Base-by-base conservation (phyloP, 1,140 invertebrate species). In the Lycorma delicatula region DNA sequence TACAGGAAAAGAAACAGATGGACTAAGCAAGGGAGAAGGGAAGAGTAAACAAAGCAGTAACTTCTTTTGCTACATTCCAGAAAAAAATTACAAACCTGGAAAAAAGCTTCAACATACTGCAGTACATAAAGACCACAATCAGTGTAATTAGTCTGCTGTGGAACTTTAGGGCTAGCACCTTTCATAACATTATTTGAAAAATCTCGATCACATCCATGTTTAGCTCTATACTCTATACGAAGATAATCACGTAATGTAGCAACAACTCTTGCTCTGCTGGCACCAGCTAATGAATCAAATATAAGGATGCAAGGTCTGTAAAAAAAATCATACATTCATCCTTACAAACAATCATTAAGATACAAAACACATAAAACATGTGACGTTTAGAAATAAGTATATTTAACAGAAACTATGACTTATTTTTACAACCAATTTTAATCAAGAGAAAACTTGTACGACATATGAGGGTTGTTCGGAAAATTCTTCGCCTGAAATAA, bases 71-170 rank as follows among this genome's bases (percentile, higher is more conserved):
- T n/a, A n/a, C n/a, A n/a, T n/a, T n/a, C n/a, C n/a, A n/a, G n/a
- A n/a, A n/a, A n/a, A n/a, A n/a, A n/a, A n/a, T n/a, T n/a, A 51
- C 61, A 72, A 72, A 85, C 85, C 74, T 81, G 80, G 69, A 98
- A 96, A 77, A 98, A 99, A 55, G 84, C 85, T 76, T 98, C 93
- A 3, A 93, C 92, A 79, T 96, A 98, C 71, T 98, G 92, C 28
- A 98, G 76, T 36, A 98, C 75, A 75, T 92, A 98, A 5, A 98
- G 76, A 2, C 97, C 97, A 77, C 97, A 99, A 73, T 99, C 97
- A 34, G 87, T 92, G 70, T 87, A 94, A 77, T 98, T 98, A 58
- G 85, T 92, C 76, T 99, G 97, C 69, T 97, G 93, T 18, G 95
- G 95, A 57, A 96, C 90, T 77, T 89, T 91, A 0, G 90, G 87